Conservation (phyloP, 2,797 vertebrate genomes). For the Spinibarbus caldwelli region DNA sequence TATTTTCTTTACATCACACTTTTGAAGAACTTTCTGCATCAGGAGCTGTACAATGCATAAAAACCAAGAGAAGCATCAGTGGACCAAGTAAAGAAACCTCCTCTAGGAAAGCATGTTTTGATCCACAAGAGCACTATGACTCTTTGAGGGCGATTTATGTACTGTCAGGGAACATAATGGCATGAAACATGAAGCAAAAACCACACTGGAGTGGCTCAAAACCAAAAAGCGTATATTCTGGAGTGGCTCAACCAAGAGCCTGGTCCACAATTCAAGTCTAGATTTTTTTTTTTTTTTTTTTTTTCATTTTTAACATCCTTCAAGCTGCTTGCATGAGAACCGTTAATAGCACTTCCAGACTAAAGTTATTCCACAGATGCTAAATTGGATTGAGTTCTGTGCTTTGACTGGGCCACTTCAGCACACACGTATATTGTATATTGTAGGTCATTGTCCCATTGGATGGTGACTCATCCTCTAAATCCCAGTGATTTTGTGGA, state of each 20-base stretch:
- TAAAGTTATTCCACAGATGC: conserved; percentile 6
- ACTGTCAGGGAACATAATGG: not conserved
- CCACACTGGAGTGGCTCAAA: too few species aligned
- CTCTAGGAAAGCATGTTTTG: not conserved
- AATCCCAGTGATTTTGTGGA: conserved; percentile 13
- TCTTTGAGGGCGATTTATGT: not conserved
- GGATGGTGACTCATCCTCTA: conserved; percentile 17
- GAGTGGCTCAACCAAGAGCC: not conserved
- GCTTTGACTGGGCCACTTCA: not conserved
- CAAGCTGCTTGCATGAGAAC: not conserved
- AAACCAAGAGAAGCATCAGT: not conserved
- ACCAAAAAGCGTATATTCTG: not conserved
- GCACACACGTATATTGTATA: conserved; percentile 3
- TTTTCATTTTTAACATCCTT: not conserved
- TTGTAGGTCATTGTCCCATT: not conserved
- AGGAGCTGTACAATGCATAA: not conserved
- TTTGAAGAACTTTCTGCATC: not conserved
- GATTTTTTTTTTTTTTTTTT: too few species aligned
- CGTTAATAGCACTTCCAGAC: not conserved
- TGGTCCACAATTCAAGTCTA: not conserved
- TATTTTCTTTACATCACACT: too few species aligned
- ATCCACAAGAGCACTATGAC: not conserved
- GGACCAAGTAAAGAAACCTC: not conserved
- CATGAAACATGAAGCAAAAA: not conserved
- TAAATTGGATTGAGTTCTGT: not conserved